phyloP scores from a whole-genome alignment of 2,888 invertebrate species.

The Zaprionus bogoriensis region DNA sequence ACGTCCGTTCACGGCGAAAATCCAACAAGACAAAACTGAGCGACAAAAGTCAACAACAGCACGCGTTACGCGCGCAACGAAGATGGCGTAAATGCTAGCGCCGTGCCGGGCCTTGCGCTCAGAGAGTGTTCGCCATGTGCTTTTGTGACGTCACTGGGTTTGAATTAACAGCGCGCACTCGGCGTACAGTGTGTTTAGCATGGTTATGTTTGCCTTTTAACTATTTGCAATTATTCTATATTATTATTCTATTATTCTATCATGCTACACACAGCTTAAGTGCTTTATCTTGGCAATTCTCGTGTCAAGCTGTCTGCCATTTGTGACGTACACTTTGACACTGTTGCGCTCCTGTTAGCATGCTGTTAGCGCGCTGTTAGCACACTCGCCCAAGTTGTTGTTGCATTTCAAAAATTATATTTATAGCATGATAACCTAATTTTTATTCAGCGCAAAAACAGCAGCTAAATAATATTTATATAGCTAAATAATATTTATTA shows the following conservation, averaged over 20 bases:
- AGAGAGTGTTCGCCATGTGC: not conserved
- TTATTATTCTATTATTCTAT: too few species aligned
- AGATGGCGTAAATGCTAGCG: not conserved
- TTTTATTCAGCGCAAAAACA: not conserved
- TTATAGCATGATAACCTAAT: not conserved
- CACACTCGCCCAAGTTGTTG: not conserved
- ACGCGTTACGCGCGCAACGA: not conserved
- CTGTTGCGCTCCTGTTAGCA: slow-evolving; percentile 32
- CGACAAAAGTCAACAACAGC: slow-evolving; percentile 39
- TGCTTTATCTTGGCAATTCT: too few species aligned
- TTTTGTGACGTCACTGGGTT: slow-evolving; percentile 32
- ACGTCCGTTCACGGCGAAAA: slow-evolving; percentile 55
- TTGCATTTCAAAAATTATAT: not conserved
- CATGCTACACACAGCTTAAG: too few species aligned
- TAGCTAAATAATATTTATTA: too few species aligned
- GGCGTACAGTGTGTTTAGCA: too few species aligned
- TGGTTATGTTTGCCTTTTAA: too few species aligned
- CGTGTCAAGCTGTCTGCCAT: too few species aligned
- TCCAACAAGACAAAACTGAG: slow-evolving; percentile 48
- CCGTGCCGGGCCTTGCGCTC: slow-evolving; percentile 4
- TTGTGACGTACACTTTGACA: slow-evolving; percentile 21
- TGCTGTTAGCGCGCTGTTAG: slow-evolving; percentile 4
- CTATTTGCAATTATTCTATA: too few species aligned
- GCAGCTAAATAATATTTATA: not conserved
- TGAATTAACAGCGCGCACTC: slow-evolving; percentile 3